These are phyloP conservation scores for Charanyca ferruginea DNA, from an alignment of 2,888 invertebrate genomes.

Conservation along the genomic window DNA sequence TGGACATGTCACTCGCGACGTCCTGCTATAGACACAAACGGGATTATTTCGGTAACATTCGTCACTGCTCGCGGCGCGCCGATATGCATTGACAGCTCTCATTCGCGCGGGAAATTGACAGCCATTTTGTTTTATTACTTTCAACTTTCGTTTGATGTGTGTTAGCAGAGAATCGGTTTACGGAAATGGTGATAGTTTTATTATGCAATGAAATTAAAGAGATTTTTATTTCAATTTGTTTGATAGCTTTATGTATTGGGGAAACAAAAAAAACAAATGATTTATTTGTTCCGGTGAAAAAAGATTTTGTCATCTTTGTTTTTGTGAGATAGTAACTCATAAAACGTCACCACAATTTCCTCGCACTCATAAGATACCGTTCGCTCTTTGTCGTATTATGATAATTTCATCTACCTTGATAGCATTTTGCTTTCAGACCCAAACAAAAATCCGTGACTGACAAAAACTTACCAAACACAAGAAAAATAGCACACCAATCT, in stretches of 20 bases:
- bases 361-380: background rate
- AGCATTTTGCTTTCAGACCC: constrained; percentile 2
- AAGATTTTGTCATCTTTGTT: background rate
- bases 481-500: constrained; percentile 22
- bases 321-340: background rate
- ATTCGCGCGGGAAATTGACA: constrained; percentile 60
- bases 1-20: constrained; percentile 54
- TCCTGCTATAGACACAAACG: constrained; percentile 59
- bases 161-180: constrained; percentile 35
- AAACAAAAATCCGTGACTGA: constrained; percentile 7
- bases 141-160: constrained; percentile 57
- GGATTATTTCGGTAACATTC: constrained; percentile 66
- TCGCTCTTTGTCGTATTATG: background rate
- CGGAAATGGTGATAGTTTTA: constrained; percentile 57
- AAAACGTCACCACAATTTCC: background rate
- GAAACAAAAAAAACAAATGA: constrained; percentile 28
- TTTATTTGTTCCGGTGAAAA: constrained; percentile 31
- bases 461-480: constrained; percentile 3
- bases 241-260: constrained; percentile 19
- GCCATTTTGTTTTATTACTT: constrained; percentile 62
- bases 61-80: constrained; percentile 58
- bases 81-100: constrained; percentile 66
- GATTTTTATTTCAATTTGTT: constrained; percentile 18
- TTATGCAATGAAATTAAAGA: constrained; percentile 37
- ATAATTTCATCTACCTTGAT: background rate